A percentile compares a stretch with the other conserved stretches of the same genome.
These are phyloP conservation scores for Drosophila austrosaltans DNA, from an alignment of 2,888 invertebrate species.

Conservation along the genomic window DNA sequence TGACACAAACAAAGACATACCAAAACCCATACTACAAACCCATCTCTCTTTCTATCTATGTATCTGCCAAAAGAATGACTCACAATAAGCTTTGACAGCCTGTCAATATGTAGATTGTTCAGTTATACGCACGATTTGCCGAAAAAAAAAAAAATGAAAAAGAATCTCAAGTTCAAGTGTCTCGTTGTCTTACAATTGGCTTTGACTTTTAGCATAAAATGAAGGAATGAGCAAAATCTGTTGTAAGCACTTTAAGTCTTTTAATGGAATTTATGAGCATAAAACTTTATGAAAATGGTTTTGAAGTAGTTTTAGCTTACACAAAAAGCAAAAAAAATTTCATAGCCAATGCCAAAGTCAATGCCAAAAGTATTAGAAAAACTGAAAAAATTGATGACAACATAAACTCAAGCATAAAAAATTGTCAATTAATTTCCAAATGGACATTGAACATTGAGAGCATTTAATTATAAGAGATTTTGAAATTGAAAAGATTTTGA, in stretches of 20 bases:
- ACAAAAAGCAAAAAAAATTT: constrained; percentile 45
- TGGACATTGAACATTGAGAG: constrained; percentile 2
- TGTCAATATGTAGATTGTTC: constrained; percentile 78
- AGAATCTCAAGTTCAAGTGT: constrained; percentile 72
- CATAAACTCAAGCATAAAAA: constrained; percentile 8
- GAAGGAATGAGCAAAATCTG: constrained; percentile 24
- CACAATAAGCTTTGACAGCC: constrained; percentile 70
- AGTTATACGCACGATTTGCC: constrained; percentile 71
- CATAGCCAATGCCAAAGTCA: constrained; percentile 54
- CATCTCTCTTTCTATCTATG: background rate
- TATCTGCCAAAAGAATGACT: constrained; percentile 50
- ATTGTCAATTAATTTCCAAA: constrained; percentile 6
- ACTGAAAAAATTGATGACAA: constrained; percentile 8
- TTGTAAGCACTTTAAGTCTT: constrained; percentile 62
- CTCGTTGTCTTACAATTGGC: constrained; percentile 56
- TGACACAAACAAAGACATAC: constrained; percentile 63
- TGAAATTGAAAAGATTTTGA: background rate
- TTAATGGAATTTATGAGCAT: constrained; percentile 55
- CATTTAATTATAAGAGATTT: constrained; percentile 5
- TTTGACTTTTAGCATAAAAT: constrained; percentile 33
- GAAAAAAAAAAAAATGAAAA: constrained; percentile 33
- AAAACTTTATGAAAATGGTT: constrained; percentile 41
- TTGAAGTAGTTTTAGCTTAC: constrained; percentile 23
- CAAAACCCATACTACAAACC: background rate
- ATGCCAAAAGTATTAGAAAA: constrained; percentile 19